Conservation (phyloP, 2,888 invertebrate genomes). For the Hyalella azteca region DNA sequence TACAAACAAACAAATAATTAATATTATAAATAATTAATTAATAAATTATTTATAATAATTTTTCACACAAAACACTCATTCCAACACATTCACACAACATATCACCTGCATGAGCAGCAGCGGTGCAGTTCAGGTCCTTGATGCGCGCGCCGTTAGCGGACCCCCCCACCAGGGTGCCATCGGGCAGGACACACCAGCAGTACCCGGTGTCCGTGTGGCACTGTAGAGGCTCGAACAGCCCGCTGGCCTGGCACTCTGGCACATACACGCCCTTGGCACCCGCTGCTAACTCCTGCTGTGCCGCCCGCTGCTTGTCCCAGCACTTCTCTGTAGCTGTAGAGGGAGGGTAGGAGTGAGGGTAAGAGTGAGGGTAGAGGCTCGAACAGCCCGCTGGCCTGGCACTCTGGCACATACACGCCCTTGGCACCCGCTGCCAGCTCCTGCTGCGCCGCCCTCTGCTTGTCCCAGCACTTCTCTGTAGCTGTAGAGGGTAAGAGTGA, state of each 20-base stretch:
- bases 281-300: neutral
- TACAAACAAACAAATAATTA: too few species aligned
- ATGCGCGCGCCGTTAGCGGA: slow-evolving; percentile 1
- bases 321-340: slow-evolving; percentile 33
- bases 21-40: too few species aligned
- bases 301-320: slow-evolving; percentile 12
- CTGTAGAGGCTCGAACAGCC: slow-evolving; percentile 29
- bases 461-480: slow-evolving; percentile 30
- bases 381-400: slow-evolving; percentile 16
- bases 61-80: neutral
- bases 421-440: neutral
- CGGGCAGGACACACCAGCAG: slow-evolving; percentile 24
- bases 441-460: neutral
- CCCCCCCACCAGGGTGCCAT: neutral
- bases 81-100: neutral
- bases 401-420: slow-evolving; percentile 29
- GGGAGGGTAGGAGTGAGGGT: too few species aligned
- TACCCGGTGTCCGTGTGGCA: slow-evolving; percentile 31
- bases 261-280: slow-evolving; percentile 18
- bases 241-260: slow-evolving; percentile 11
- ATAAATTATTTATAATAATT: too few species aligned
- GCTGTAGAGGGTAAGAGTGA: too few species aligned
- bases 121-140: slow-evolving; percentile 5
- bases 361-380: too few species aligned
- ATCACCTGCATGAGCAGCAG: neutral